phyloP scores from a whole-genome alignment of 2,113 vertebrate species.

The Erpornis zantholeuca region DNA sequence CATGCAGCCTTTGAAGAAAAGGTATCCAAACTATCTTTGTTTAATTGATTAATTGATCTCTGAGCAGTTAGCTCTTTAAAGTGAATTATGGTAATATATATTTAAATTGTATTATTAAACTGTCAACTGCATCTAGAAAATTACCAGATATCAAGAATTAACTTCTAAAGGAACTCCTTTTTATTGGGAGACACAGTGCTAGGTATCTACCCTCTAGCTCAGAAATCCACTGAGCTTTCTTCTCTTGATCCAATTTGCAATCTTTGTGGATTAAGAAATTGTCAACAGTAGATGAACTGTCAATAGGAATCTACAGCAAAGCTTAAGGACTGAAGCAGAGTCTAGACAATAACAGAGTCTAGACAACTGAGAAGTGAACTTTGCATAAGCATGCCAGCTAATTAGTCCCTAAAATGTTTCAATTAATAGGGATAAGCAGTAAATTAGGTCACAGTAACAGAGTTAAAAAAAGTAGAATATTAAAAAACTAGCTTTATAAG shows the following conservation, averaged over 20 bases:
- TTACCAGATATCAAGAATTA: neutral
- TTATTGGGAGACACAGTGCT: neutral
- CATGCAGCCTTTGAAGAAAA: neutral
- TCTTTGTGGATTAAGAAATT: neutral
- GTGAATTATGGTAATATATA: neutral
- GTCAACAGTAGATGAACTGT: neutral
- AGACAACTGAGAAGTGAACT: neutral
- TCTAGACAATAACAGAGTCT: neutral
- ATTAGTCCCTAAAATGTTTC: neutral
- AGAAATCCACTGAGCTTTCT: neutral
- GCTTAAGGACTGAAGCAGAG: neutral
- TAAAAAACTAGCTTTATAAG: neutral
- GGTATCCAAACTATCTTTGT: neutral
- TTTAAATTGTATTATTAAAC: neutral
- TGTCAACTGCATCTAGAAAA: neutral
- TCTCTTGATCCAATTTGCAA: neutral
- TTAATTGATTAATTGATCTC: neutral
- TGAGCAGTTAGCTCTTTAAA: neutral
- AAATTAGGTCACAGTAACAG: neutral
- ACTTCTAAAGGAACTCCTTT: neutral
- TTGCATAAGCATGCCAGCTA: neutral
- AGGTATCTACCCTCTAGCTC: neutral
- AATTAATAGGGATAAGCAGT: neutral
- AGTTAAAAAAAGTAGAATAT: neutral
- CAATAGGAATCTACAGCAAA: neutral